Base-by-base conservation (phyloP, 2,797 vertebrate genomes). In the Micrastur ruficollis region DNA sequence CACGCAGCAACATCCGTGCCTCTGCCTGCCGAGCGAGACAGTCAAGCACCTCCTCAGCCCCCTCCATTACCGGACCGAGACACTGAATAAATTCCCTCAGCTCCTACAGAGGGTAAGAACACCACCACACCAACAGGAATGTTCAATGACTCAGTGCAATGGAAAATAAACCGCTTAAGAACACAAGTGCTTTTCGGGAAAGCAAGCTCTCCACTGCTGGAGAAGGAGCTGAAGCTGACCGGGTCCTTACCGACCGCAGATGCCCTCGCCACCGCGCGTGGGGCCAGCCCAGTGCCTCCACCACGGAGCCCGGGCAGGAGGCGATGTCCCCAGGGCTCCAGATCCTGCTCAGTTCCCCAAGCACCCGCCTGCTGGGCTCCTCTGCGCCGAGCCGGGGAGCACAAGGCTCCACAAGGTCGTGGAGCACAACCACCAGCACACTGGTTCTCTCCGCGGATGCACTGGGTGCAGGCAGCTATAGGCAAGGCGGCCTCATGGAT, bases 1-100 rank as follows among this genome's bases (percentile, higher is more conserved):
- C 81, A 82, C 1, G 23, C 86, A 86, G 88, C 58, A 61, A 17
- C 67, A 85, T 65, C 83, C 26, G 8, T 46, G 71, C 34, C 88
- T 70, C 47, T 46, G 95, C 87, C 88, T 76, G 83, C 74, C 4
- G 11, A 90, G 91, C 34, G 82, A 90, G 70, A 21, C 91, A 85
- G 75, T 74, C 95, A 89, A 95, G 93, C 86, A 95, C 68, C 92
- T 89, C 86, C 94, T 85, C 90, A 91, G 89, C 90, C 89, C 62
- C 83, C 72, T 94, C 93, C 84, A 66, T 71, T 68, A 85, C 84
- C 0, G 1, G 86, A 7, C 89, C 32, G 79, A 96, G 93, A 95
- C 3, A 3, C 14, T 78, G 94, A 93, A 89, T 94, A 89, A 93
- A 95, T 92, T 96, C 93, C 94, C 81, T 94, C 72, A 61, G 84